Evolutionary conservation across 2,888 invertebrate genomes (phyloP).

Genomic region (Coecobrya sp.): DNA sequence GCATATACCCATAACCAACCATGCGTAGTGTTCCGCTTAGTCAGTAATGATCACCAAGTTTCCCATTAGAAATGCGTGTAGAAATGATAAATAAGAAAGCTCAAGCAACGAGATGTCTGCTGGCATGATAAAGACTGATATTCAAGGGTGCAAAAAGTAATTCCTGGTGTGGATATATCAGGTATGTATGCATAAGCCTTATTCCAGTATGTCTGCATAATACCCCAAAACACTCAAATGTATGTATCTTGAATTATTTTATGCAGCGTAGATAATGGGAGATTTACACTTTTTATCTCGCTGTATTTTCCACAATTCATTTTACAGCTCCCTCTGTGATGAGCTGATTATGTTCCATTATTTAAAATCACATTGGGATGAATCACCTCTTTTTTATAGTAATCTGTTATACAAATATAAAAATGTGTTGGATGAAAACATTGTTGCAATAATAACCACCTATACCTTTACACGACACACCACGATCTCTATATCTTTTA

Average conservation of each 20-base stretch:
- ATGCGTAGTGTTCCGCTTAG: neutral
- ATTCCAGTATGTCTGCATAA: neutral
- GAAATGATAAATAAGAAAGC: neutral
- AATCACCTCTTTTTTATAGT: slow-evolving; percentile 63
- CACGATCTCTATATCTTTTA: neutral
- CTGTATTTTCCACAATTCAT: slow-evolving; percentile 58
- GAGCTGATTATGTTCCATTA: slow-evolving; percentile 79
- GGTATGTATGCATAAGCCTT: neutral
- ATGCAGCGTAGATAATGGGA: slow-evolving; percentile 64
- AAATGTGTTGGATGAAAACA: slow-evolving; percentile 68
- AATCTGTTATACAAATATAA: slow-evolving; percentile 72
- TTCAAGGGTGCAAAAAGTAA: neutral
- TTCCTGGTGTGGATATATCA: too few species aligned
- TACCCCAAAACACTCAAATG: neutral
- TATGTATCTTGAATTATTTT: slow-evolving; percentile 16
- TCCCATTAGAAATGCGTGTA: neutral
- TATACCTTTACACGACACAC: slow-evolving; percentile 19
- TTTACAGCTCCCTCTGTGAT: slow-evolving; percentile 73
- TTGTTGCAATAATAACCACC: slow-evolving; percentile 46
- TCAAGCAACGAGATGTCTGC: neutral
- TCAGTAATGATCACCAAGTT: slow-evolving; percentile 6
- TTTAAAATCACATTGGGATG: slow-evolving; percentile 75
- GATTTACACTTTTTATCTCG: slow-evolving; percentile 58
- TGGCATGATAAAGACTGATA: neutral
- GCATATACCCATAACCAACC: neutral